These are phyloP conservation scores for Incurvaria masculella DNA, from an alignment of 2,888 invertebrate species.

Conservation along the genomic window DNA sequence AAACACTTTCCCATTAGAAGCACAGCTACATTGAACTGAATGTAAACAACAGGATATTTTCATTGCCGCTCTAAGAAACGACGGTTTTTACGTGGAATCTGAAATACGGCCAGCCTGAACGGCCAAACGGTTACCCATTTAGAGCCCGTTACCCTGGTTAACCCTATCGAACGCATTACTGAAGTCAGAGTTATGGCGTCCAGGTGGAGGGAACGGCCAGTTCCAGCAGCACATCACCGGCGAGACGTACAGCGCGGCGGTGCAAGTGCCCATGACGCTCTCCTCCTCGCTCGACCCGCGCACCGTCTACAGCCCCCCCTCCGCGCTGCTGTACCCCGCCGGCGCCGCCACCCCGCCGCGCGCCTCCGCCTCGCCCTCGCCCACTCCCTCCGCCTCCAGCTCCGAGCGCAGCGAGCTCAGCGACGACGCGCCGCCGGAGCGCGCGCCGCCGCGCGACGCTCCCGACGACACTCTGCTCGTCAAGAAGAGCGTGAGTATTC, in stretches of 20 bases:
- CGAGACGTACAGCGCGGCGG: slow-evolving; percentile 49
- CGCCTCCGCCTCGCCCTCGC: slow-evolving; percentile 68
- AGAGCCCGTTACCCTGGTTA: too few relatives aligned
- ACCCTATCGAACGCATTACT: too few relatives aligned
- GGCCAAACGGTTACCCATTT: too few relatives aligned
- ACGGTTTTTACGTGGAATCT: too few relatives aligned
- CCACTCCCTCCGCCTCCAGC: slow-evolving; percentile 73
- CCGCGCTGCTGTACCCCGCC: slow-evolving; percentile 81
- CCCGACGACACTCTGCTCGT: slow-evolving; percentile 24
- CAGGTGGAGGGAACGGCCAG: slow-evolving; percentile 1
- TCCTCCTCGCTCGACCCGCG: slow-evolving; percentile 73
- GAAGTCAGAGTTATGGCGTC: too few relatives aligned
- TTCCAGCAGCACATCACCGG: slow-evolving; percentile 43
- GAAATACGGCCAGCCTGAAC: too few relatives aligned
- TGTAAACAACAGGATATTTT: too few relatives aligned
- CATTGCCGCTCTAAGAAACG: too few relatives aligned
- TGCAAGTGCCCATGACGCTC: slow-evolving; percentile 63
- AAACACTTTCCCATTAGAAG: too few relatives aligned
- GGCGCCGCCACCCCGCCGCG: slow-evolving; percentile 32
- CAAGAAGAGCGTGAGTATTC: slow-evolving; percentile 39
- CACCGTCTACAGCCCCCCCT: slow-evolving; percentile 87
- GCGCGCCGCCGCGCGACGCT: slow-evolving; percentile 18
- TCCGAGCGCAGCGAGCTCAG: slow-evolving; percentile 46
- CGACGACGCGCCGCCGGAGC: slow-evolving; percentile 33
- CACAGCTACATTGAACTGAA: too few relatives aligned